Percentiles rank a stretch among this genome's conserved stretches.
phyloP scores from a whole-genome alignment of 2,113 vertebrate genomes.

The Anhinga anhinga region DNA sequence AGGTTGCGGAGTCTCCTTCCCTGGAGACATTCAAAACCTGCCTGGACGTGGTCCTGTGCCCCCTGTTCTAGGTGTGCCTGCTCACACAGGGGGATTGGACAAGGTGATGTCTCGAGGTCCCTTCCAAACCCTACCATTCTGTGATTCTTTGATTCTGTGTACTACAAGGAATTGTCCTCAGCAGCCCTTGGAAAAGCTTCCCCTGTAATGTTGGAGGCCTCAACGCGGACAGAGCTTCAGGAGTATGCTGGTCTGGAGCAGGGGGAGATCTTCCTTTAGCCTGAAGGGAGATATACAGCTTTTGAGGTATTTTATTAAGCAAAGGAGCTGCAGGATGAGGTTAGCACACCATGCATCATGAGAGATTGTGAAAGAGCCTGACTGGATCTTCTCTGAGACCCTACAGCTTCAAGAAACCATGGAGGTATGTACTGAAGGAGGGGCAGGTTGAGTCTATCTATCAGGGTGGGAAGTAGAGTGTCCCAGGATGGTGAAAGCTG shows the following conservation, averaged over 20 bases:
- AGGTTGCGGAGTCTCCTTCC: too few relatives aligned
- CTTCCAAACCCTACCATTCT: too few relatives aligned
- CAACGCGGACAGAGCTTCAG: accelerated
- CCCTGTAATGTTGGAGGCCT: not conserved
- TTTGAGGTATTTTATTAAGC: not conserved
- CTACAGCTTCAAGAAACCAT: not conserved
- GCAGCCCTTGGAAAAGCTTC: not conserved
- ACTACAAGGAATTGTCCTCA: not conserved
- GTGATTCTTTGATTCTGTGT: not conserved
- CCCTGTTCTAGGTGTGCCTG: too few relatives aligned
- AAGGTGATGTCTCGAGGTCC: too few relatives aligned
- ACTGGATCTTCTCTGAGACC: not conserved
- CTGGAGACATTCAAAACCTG: too few relatives aligned
- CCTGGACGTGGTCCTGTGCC: too few relatives aligned
- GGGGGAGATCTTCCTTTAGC: not conserved
- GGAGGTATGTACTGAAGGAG: not conserved
- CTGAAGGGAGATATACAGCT: not conserved
- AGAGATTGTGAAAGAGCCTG: not conserved
- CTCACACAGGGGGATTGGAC: too few relatives aligned
- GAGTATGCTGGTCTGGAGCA: not conserved
- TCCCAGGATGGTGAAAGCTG: not conserved
- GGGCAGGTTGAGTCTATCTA: not conserved
- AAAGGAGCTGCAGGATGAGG: not conserved
- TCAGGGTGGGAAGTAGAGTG: not conserved
- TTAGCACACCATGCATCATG: not conserved